phyloP scores from a whole-genome alignment of 2,888 invertebrate genomes.

The Argyresthia albistria region DNA sequence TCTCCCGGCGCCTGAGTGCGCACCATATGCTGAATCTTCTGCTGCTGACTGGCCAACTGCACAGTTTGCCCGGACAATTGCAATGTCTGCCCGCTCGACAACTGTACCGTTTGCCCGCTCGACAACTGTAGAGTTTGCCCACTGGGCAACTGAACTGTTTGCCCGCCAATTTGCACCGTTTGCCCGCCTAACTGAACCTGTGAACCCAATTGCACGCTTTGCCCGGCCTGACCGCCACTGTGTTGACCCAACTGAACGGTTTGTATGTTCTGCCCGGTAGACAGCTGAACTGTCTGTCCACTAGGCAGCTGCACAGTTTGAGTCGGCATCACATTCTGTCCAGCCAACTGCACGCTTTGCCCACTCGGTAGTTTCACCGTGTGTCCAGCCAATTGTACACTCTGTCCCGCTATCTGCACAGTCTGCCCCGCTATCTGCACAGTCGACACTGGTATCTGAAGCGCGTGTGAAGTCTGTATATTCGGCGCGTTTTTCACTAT shows the following conservation, averaged over 20 bases:
- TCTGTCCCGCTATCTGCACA: constrained; percentile 44
- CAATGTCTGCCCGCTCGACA: constrained; percentile 41
- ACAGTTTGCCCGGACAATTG: constrained; percentile 14
- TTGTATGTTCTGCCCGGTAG: constrained; percentile 34
- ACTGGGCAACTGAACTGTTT: constrained; percentile 42
- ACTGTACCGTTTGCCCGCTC: constrained; percentile 45
- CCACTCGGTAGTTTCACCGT: constrained; percentile 61
- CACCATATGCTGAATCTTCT: constrained; percentile 41
- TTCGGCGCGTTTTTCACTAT: constrained; percentile 20
- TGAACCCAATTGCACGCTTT: constrained; percentile 44
- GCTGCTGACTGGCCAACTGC: constrained; percentile 24
- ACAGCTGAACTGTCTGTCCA: constrained; percentile 41
- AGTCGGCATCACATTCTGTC: constrained; percentile 30
- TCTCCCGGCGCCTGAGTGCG: constrained; percentile 41
- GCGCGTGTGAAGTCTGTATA: constrained; percentile 21
- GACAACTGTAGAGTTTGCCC: constrained; percentile 49
- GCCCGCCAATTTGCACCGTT: constrained; percentile 52
- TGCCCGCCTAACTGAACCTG: constrained; percentile 56
- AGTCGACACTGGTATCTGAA: constrained; percentile 47
- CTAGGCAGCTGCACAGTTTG: constrained; percentile 43
- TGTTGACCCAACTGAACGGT: constrained; percentile 24
- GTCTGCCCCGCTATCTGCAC: constrained; percentile 52
- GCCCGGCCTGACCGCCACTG: constrained; percentile 31
- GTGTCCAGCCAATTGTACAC: constrained; percentile 54
- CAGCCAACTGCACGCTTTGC: constrained; percentile 40